These are phyloP conservation scores for Squalus acanthias DNA, from an alignment of 2,797 vertebrate species.

Conservation along the genomic window DNA sequence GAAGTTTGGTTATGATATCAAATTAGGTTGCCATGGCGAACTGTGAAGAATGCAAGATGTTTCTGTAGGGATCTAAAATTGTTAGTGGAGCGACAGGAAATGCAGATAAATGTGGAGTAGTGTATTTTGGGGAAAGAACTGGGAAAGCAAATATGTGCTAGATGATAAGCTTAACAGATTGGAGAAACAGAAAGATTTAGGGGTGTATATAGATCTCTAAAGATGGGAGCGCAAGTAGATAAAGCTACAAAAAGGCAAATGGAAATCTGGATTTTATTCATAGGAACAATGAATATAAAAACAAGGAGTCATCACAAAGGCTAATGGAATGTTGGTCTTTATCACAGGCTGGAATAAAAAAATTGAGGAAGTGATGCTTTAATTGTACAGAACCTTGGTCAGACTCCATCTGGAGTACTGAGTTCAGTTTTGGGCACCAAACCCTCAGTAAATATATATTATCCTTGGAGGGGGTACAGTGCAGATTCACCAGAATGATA, in stretches of 20 bases:
- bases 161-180: background rate
- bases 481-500: background rate
- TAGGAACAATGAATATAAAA: background rate
- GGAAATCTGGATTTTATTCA: background rate
- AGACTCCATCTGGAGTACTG: background rate
- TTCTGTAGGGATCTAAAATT: background rate
- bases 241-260: background rate
- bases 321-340: background rate
- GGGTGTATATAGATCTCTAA: background rate
- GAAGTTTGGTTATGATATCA: background rate
- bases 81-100: background rate
- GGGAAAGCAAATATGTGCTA: background rate
- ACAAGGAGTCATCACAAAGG: background rate
- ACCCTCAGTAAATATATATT: background rate
- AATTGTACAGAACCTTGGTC: background rate
- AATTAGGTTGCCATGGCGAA: background rate
- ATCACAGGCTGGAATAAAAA: background rate
- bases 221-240: background rate
- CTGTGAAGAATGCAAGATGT: no score
- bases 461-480: background rate
- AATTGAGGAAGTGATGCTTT: background rate
- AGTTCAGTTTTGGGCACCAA: background rate
- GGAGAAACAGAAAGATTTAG: background rate
- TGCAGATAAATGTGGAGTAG: background rate
- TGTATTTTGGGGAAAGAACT: background rate